Conservation (phyloP, 2,888 invertebrate genomes). For the Cryptophagus acutangulus region DNA sequence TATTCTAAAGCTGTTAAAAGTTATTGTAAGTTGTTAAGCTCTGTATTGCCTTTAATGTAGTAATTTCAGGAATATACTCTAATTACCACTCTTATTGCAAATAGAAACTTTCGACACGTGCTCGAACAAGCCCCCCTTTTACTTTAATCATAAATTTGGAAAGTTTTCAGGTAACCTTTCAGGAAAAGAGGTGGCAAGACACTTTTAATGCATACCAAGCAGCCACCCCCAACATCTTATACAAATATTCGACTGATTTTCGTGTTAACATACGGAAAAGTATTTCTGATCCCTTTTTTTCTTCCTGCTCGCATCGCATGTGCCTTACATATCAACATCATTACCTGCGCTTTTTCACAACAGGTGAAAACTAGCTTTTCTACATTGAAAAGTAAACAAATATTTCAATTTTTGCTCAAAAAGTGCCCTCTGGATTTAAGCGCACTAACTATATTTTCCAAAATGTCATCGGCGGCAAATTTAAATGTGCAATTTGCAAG, state of each 20-base stretch:
- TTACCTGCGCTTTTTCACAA: no score
- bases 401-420: no score
- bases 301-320: constrained; percentile 12
- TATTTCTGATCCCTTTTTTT: constrained; percentile 12
- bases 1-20: background rate
- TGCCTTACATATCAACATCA: constrained; percentile 14
- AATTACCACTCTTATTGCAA: constrained; percentile 24
- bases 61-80: constrained; percentile 14
- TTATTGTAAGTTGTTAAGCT: background rate
- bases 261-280: constrained; percentile 19
- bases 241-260: constrained; percentile 19
- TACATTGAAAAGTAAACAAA: no score
- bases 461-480: no score
- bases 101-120: constrained; percentile 23
- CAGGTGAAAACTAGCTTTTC: no score
- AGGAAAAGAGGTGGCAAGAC: constrained; percentile 20
- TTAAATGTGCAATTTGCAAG: no score
- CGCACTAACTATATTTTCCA: no score
- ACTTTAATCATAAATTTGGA: constrained; percentile 26
- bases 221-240: constrained; percentile 17
- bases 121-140: constrained; percentile 19
- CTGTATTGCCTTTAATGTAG: constrained; percentile 15
- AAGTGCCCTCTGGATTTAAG: no score
- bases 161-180: constrained; percentile 26
- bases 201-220: constrained; percentile 35